Conservation (phyloP, 2,888 invertebrate species). For the Tolmerus cingulatus region DNA sequence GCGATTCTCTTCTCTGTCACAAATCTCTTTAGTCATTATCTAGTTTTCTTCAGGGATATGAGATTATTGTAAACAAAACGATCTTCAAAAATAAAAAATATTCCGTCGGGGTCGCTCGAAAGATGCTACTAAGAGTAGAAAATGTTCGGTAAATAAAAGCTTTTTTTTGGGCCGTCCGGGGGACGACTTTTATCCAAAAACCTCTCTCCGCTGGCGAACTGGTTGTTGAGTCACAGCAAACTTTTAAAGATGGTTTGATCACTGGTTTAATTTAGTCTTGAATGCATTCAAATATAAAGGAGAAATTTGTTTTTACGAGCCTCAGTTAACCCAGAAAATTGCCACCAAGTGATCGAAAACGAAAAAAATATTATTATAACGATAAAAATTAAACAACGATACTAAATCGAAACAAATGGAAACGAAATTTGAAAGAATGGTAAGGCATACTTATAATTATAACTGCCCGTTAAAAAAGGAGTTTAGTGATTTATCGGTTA, state of each 20-base stretch:
- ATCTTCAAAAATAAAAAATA: neutral
- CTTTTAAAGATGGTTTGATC: slow-evolving; percentile 12
- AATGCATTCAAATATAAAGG: slow-evolving; percentile 27
- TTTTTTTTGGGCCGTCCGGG: neutral
- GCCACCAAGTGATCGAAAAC: neutral
- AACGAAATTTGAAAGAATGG: slow-evolving; percentile 1
- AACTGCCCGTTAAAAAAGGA: neutral
- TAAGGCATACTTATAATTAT: neutral
- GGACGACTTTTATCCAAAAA: neutral
- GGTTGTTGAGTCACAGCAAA: neutral
- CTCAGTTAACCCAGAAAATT: slow-evolving; percentile 13
- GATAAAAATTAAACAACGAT: neutral
- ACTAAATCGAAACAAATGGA: slow-evolving; percentile 3
- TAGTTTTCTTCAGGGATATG: neutral
- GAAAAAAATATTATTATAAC: neutral
- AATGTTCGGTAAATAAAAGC: neutral
- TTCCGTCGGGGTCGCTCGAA: neutral
- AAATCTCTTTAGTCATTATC: neutral
- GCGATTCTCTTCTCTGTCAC: neutral
- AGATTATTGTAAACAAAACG: neutral
- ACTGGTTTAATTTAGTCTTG: slow-evolving; percentile 5
- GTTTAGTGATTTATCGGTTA: neutral
- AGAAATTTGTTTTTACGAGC: slow-evolving; percentile 6
- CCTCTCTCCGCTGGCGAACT: neutral
- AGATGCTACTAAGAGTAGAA: neutral